Evolutionary conservation across 2,113 vertebrate species (phyloP).

Genomic region (Cathartes aura): DNA sequence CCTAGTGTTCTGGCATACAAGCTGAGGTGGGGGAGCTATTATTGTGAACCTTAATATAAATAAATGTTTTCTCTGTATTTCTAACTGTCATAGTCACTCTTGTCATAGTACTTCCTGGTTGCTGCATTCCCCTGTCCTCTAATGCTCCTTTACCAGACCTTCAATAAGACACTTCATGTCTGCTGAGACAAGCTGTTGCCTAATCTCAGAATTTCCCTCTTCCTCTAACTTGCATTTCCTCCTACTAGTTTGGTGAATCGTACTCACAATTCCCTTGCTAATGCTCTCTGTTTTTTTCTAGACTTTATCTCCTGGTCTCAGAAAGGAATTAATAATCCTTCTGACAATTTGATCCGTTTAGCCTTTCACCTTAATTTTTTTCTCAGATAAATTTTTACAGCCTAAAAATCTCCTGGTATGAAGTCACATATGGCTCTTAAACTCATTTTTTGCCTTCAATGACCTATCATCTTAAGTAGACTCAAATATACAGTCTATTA

Average conservation of each 20-base stretch:
- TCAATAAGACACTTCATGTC: not conserved
- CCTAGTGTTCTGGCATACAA: not conserved
- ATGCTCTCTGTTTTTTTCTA: not conserved
- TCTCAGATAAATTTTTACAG: not conserved
- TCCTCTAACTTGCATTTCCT: not conserved
- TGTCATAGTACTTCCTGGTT: not conserved
- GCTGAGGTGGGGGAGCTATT: not conserved
- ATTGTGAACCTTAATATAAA: not conserved
- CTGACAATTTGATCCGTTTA: not conserved
- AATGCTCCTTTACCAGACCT: not conserved
- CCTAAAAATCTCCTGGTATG: not conserved
- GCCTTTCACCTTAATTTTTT: slow-evolving; percentile 23
- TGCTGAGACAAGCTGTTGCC: not conserved
- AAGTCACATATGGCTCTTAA: not conserved
- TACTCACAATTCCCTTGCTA: not conserved
- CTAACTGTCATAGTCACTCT: not conserved
- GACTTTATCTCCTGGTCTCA: slow-evolving; percentile 23
- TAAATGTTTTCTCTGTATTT: not conserved
- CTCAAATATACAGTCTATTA: not conserved
- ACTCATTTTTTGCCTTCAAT: not conserved
- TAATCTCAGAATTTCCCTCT: not conserved
- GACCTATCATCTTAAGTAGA: not conserved
- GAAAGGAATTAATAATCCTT: slow-evolving; percentile 28
- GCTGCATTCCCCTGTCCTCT: not conserved
- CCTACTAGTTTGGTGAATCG: not conserved